phyloP scores from a whole-genome alignment of 2,113 vertebrate species.

The Oncorhynchus clarkii region DNA sequence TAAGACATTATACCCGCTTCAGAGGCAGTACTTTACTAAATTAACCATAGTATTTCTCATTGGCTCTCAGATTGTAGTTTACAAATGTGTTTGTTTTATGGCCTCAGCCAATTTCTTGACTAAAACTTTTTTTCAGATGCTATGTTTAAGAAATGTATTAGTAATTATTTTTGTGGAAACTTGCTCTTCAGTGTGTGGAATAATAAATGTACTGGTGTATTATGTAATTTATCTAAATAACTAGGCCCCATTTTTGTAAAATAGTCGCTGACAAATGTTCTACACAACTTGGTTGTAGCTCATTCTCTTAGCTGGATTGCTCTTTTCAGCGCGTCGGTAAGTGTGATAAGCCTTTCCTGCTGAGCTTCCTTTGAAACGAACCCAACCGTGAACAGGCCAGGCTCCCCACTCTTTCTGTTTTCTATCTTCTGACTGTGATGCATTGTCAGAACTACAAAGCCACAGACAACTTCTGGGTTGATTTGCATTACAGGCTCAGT shows the following conservation, averaged over 20 bases:
- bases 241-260: not conserved
- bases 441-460: slow-evolving; percentile 28
- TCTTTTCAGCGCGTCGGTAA: not conserved
- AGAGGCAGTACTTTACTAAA: too few species aligned
- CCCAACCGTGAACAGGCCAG: not conserved
- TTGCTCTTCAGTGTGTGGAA: too few species aligned
- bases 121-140: too few species aligned
- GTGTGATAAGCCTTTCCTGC: not conserved
- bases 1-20: too few species aligned
- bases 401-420: not conserved
- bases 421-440: slow-evolving; percentile 16
- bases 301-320: not conserved
- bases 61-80: too few species aligned
- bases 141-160: too few species aligned
- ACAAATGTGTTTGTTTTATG: too few species aligned
- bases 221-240: not conserved
- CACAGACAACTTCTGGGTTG: slow-evolving; percentile 24
- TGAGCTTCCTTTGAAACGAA: slow-evolving; percentile 26
- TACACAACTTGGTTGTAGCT: not conserved
- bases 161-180: too few species aligned
- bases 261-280: not conserved
- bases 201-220: not conserved
- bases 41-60: too few species aligned
- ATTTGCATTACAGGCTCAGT: slow-evolving; percentile 37
- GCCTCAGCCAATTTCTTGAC: too few species aligned